Conservation (phyloP, 2,888 invertebrate species). For the Peribatodes rhomboidaria region DNA sequence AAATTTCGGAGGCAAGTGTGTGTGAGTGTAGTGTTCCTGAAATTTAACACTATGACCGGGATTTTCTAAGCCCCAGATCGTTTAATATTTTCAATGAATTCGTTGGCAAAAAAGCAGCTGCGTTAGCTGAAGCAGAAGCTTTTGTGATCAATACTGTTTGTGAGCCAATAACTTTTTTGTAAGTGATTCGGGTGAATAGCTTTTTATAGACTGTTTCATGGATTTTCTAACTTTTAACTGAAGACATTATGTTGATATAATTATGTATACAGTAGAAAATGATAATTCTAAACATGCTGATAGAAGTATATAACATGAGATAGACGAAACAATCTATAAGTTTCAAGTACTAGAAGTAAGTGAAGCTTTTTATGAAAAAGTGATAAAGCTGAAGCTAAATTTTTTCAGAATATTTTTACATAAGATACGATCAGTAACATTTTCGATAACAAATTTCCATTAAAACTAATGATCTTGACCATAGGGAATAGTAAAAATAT, state of each 20-base stretch:
- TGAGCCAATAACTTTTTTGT: slow-evolving; percentile 21
- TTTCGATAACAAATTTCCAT: slow-evolving; percentile 29
- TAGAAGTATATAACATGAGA: slow-evolving; percentile 45
- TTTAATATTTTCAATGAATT: slow-evolving; percentile 48
- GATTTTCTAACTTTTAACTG: background rate
- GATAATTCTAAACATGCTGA: slow-evolving; percentile 49
- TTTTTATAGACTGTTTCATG: slow-evolving; percentile 67
- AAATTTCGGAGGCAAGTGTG: slow-evolving; percentile 42
- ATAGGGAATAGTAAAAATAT: slow-evolving; percentile 39
- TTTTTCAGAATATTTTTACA: slow-evolving; percentile 56
- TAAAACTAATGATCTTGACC: background rate
- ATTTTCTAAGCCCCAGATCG: slow-evolving; percentile 44
- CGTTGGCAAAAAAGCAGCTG: slow-evolving; percentile 75
- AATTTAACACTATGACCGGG: slow-evolving; percentile 44
- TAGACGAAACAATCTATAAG: slow-evolving; percentile 79
- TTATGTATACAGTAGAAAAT: slow-evolving; percentile 10
- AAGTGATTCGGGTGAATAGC: slow-evolving; percentile 35
- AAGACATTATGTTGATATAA: background rate
- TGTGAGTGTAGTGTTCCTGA: slow-evolving; percentile 51
- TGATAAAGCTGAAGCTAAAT: slow-evolving; percentile 67
- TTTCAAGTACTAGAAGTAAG: slow-evolving; percentile 58
- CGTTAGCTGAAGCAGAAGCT: slow-evolving; percentile 79
- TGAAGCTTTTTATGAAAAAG: slow-evolving; percentile 69
- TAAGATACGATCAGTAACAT: slow-evolving; percentile 9
- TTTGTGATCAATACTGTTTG: slow-evolving; percentile 43